Percentiles rank a stretch among this genome's conserved stretches.
These are phyloP conservation scores for Drosophila kuntzei DNA, from an alignment of 2,888 invertebrate species.

Conservation along the genomic window DNA sequence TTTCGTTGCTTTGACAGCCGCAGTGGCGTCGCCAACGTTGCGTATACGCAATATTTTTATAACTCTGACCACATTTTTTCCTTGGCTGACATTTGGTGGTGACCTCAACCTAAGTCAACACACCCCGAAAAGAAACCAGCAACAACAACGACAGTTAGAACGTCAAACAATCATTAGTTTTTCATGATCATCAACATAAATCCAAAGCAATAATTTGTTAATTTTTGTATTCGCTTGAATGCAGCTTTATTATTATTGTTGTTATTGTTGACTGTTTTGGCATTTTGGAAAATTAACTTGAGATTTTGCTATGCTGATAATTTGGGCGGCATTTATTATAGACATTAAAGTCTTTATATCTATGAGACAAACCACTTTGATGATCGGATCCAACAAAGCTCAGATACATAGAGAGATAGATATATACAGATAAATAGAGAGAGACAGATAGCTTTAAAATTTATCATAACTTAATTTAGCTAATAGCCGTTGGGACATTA, in stretches of 20 bases:
- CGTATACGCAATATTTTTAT: constrained; percentile 76
- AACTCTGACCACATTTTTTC: constrained; percentile 45
- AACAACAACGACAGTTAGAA: constrained; percentile 8
- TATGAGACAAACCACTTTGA: constrained; percentile 34
- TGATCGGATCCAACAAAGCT: constrained; percentile 27
- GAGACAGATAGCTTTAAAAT: constrained; percentile 17
- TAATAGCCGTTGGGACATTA: constrained; percentile 51
- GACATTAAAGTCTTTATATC: constrained; percentile 36
- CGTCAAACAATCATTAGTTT: constrained; percentile 32
- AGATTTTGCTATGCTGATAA: constrained; percentile 71
- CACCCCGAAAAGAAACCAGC: constrained; percentile 30
- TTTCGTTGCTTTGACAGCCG: constrained; percentile 46
- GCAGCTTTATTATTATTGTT: constrained; percentile 49
- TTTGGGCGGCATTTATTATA: constrained; percentile 57
- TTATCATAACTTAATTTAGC: constrained; percentile 45
- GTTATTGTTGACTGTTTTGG: constrained; percentile 65
- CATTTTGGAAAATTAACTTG: constrained; percentile 60
- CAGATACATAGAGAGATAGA: constrained; percentile 14
- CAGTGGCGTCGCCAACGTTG: constrained; percentile 58
- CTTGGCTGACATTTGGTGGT: constrained; percentile 19
- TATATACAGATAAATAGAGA: background rate
- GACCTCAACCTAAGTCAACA: constrained; percentile 59
- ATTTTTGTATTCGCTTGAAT: constrained; percentile 69
- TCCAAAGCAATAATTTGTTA: constrained; percentile 41
- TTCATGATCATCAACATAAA: constrained; percentile 51